Evolutionary conservation across 2,888 invertebrate genomes (phyloP).

Genomic region (Nomada fabriciana): DNA sequence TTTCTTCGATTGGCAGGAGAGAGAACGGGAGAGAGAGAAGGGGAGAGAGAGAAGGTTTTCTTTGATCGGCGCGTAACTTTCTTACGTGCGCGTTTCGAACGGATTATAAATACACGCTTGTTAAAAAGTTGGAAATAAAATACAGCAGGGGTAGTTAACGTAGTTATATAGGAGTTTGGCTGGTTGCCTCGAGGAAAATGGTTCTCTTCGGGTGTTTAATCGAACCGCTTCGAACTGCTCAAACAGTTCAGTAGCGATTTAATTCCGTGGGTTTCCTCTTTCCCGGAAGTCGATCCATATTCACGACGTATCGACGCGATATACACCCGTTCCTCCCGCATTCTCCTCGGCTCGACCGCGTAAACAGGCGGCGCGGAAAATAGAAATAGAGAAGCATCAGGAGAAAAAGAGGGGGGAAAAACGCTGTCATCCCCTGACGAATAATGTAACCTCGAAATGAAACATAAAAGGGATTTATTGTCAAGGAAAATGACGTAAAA

Average conservation of each 20-base stretch:
- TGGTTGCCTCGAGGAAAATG: background rate
- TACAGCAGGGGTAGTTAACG: constrained; percentile 4
- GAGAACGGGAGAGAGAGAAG: background rate
- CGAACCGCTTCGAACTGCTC: constrained; percentile 1
- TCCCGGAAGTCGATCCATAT: constrained; percentile 6
- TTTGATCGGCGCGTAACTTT: constrained; percentile 15
- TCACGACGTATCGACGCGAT: constrained; percentile 7
- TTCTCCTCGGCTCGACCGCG: background rate
- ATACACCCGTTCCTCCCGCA: background rate
- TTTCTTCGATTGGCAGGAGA: constrained; percentile 20
- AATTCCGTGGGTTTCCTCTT: background rate
- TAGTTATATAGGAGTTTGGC: background rate
- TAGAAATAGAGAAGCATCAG: background rate
- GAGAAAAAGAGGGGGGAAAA: background rate
- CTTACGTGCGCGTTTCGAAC: constrained; percentile 17
- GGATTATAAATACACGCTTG: constrained; percentile 8
- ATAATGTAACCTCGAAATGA: background rate
- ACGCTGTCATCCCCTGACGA: background rate
- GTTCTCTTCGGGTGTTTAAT: background rate
- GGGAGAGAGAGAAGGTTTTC: background rate
- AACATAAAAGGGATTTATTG: background rate
- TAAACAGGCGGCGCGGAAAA: background rate
- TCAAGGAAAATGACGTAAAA: background rate
- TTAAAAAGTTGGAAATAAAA: background rate
- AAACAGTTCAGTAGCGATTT: constrained; percentile 11